A percentile compares a stretch with the other conserved stretches of the same genome.
phyloP scores from a whole-genome alignment of 2,797 vertebrate species.

The Coregonus ussuriensis region DNA sequence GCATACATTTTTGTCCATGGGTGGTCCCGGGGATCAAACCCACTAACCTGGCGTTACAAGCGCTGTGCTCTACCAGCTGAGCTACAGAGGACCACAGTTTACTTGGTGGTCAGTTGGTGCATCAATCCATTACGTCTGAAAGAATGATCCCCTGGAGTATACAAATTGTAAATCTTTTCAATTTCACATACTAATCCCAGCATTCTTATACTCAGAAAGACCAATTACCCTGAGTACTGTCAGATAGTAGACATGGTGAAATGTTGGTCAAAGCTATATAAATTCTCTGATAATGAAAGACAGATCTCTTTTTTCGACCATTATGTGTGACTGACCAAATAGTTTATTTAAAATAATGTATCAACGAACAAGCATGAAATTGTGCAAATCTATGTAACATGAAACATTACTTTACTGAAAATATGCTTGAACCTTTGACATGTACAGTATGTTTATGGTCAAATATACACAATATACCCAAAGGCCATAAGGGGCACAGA shows the following conservation, averaged over 20 bases:
- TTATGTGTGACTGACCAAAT: not conserved
- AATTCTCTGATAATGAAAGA: constrained; percentile 18
- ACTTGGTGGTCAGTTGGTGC: not conserved
- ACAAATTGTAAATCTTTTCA: not conserved
- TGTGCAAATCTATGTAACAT: not conserved
- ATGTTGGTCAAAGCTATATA: constrained; percentile 3
- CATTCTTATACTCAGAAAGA: not conserved
- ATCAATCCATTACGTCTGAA: not conserved
- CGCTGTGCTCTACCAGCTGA: too few relatives aligned
- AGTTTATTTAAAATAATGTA: constrained; percentile 1
- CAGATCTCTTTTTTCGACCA: constrained; percentile 6
- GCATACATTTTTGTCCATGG: too few relatives aligned
- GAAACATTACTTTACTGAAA: not conserved
- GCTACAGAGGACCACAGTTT: too few relatives aligned
- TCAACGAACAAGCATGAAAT: not conserved
- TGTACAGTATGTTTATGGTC: not conserved
- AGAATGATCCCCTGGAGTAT: not conserved
- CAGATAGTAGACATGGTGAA: not conserved
- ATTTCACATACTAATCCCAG: constrained; percentile 4
- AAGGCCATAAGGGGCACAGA: too few relatives aligned
- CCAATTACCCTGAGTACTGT: not conserved
- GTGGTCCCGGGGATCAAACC: too few relatives aligned
- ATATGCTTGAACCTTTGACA: not conserved
- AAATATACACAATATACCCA: too few relatives aligned
- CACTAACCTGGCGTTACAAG: too few relatives aligned